Conservation (phyloP, 2,888 invertebrate species). For the Temnothorax rugatulus region DNA sequence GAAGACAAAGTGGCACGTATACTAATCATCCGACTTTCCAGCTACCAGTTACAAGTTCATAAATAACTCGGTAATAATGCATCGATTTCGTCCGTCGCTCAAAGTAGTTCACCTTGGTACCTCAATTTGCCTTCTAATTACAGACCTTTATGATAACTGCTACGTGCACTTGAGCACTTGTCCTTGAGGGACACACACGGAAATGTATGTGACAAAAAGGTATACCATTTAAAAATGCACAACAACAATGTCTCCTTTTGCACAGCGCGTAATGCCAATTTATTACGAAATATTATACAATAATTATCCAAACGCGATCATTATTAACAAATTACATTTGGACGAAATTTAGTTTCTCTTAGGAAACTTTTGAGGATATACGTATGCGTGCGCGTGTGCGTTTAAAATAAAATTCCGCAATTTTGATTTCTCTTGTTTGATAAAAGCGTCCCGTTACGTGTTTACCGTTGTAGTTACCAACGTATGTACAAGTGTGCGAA, state of each 20-base stretch:
- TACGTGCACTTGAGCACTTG: not conserved
- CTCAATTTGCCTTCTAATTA: constrained; percentile 39
- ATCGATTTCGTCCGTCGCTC: not conserved
- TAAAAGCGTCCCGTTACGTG: not conserved
- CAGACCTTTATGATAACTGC: not conserved
- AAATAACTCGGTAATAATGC: constrained; percentile 41
- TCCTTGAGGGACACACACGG: not conserved
- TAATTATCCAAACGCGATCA: not conserved
- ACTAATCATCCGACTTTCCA: constrained; percentile 9
- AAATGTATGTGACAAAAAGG: not conserved
- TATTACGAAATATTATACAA: constrained; percentile 1
- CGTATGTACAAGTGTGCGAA: not conserved
- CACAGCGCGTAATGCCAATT: not conserved
- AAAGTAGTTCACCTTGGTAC: constrained; percentile 34
- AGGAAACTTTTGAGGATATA: not conserved
- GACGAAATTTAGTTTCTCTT: not conserved
- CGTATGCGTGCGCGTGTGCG: not conserved
- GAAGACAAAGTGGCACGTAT: constrained; percentile 9
- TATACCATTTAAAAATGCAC: not conserved
- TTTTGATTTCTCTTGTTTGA: constrained; percentile 30
- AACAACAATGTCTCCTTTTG: not conserved
- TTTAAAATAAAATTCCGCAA: not conserved
- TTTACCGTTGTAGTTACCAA: not conserved
- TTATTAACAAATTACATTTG: not conserved
- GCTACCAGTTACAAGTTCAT: constrained; percentile 1